Base-by-base conservation (phyloP, 1,140 invertebrate species). In the Dinoponera quadriceps region DNA sequence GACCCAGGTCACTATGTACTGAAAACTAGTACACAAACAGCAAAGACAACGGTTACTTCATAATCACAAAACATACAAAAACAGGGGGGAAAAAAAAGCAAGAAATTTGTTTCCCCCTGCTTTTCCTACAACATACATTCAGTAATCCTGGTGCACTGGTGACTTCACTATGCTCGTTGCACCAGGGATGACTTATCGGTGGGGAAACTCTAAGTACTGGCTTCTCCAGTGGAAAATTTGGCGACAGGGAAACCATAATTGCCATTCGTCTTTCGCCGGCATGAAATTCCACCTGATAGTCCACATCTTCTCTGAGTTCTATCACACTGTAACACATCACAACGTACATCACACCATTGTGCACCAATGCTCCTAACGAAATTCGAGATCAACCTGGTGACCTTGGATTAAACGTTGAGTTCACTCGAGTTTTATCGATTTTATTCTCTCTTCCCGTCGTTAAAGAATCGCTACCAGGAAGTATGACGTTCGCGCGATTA, bases 221-320 rank as follows among this genome's bases (percentile, higher is more conserved):
- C 88, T 96, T 97, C 89, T 97, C 96, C 90, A 96, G 94, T 55
- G 97, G 97, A 94, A 97, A 97, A 80, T 97, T 95, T 14, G 95
- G 94, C 18, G 95, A 93, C 66, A 97, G 88, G 14, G 95, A 93
- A 22, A 97, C 95, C 90, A 95, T 95, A 87, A 97, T 93, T 80
- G 95, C 94, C 92, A 97, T 95, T 88, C 95, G 95, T 80, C 95
- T 95, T 14, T 95, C 95, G 60, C 95, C 95, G 69, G 95, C 95
- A 71, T 93, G 91, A 90, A 97, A 97, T 90, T 96, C 95, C 33
- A 97, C 94, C 89, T 96, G 95, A 92, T 97, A 97, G 88, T 97
- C 96, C 33, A 95, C 93, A 91, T 96, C 95, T 93, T 97, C 95
- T 82, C 93, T 95, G 16, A 97, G 93, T 94, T 97, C 96, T 65